Evolutionary conservation across 1,140 invertebrate species (phyloP).

Genomic region (Pseudomyrmex cubaensis): DNA sequence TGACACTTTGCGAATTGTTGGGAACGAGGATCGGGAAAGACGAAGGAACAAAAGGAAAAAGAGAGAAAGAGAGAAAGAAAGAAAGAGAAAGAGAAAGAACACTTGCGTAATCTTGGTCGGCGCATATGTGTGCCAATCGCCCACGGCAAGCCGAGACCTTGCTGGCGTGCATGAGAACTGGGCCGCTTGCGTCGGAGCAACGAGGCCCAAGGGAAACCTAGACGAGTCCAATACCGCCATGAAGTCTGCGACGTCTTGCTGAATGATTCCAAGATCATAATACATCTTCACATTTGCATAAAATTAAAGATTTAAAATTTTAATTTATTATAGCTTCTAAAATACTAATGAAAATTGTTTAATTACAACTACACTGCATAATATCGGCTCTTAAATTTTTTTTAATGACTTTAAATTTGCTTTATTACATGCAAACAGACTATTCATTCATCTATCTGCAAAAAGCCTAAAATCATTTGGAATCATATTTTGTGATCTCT

Average conservation of each 20-base stretch:
- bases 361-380: background rate
- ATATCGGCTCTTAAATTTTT: too few relatives aligned
- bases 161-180: slow-evolving; percentile 83
- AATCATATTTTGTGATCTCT: slow-evolving; percentile 23
- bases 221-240: slow-evolving; percentile 32
- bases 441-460: background rate
- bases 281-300: background rate
- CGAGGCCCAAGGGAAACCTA: slow-evolving; percentile 57
- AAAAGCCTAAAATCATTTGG: slow-evolving; percentile 1
- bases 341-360: too few relatives aligned
- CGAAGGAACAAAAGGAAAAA: slow-evolving; percentile 46
- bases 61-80: slow-evolving; percentile 42
- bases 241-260: slow-evolving; percentile 45
- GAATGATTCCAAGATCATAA: slow-evolving; percentile 8
- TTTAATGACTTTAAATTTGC: too few relatives aligned
- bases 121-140: slow-evolving; percentile 79
- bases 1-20: background rate
- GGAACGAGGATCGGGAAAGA: background rate
- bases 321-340: background rate
- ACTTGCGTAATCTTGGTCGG: slow-evolving; percentile 79
- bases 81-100: slow-evolving; percentile 50
- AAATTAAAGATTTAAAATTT: background rate
- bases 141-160: slow-evolving; percentile 81
- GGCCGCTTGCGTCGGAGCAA: slow-evolving; percentile 72
- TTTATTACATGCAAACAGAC: background rate